Base-by-base conservation (phyloP, 2,888 invertebrate genomes). In the Stomorhina lunata region DNA sequence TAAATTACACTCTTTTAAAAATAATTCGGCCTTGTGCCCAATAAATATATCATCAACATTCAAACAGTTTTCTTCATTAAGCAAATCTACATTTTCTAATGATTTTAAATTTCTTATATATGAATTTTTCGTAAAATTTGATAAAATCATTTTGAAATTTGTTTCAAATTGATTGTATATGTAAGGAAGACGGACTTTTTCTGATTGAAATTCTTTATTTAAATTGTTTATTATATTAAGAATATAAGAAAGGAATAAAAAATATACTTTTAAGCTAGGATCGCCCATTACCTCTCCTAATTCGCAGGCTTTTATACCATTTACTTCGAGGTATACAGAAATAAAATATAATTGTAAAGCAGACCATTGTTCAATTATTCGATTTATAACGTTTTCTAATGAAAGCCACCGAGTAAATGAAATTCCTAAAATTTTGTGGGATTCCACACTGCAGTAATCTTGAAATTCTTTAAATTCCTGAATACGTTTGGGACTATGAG, bases 131-230 rank as follows among this genome's bases (percentile, higher is more conserved):
- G 50, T 63, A 73, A 80, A 83, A 40, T 83, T 77, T 12, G 72
- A 75, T 20, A 81, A 69, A 61, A 81, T 55, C 27, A 84, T 66
- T 65, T 84, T 84, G 34, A 81, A 79, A 57, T 72, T 68, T 34
- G n/a, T 48, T 80, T 83, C 75, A 45, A 80, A 34, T 20, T 76
- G 57, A 6, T 15, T 27, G 43, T 81, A 81, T 15, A 84, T 2
- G 32, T 65, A 79, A 1, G 80, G 79, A 40, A 83, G 61, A 9
- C 81, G 63, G 12, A 69, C 65, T 25, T 61, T 79, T 40, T 81
- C 81, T 4, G 83, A 83, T 53, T 81, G 81, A 69, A 80, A 81
- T 53, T 80, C 78, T 27, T 80, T 81, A 50, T 78, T n/a, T n/a
- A n/a, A 27, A 22, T 79, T 61, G 63, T 83, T 84, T 10, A 84